A percentile compares a stretch with the other conserved stretches of the same genome.
phyloP scores from a whole-genome alignment of 2,797 vertebrate species.

The Iguana delicatissima region DNA sequence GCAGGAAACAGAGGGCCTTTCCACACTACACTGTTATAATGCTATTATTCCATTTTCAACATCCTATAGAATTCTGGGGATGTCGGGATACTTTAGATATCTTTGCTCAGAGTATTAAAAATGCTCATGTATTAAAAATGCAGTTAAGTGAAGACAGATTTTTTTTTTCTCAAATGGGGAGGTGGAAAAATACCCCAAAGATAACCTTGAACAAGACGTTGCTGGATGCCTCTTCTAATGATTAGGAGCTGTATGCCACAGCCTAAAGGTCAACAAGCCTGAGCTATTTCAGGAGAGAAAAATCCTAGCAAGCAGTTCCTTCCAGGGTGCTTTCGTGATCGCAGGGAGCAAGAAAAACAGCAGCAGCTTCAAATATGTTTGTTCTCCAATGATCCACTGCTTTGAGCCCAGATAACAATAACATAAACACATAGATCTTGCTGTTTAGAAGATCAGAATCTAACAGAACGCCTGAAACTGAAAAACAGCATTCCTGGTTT shows the following conservation, averaged over 20 bases:
- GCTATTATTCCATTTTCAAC: no score
- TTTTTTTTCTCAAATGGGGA: not conserved
- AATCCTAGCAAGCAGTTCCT: not conserved
- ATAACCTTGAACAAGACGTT: not conserved
- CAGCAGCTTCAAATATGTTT: not conserved
- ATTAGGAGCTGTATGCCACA: not conserved
- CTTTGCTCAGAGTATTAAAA: not conserved
- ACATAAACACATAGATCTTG: slow-evolving; percentile 9
- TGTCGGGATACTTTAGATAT: not conserved
- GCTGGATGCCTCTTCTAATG: not conserved
- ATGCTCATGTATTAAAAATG: not conserved
- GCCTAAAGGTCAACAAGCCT: not conserved
- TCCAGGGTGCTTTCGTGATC: not conserved
- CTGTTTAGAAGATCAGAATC: not conserved
- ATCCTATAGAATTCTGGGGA: no score
- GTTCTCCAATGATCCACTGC: not conserved
- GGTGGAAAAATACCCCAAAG: not conserved
- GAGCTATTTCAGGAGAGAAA: not conserved
- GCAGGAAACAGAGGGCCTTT: no score
- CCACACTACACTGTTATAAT: no score
- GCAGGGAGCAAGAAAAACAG: not conserved
- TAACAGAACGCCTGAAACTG: not conserved
- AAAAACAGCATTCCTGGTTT: not conserved
- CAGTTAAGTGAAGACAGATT: not conserved
- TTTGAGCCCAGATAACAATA: not conserved